Percentiles rank a stretch among this genome's conserved stretches.
phyloP scores from a whole-genome alignment of 2,797 vertebrate species.

The Sylvia borin region DNA sequence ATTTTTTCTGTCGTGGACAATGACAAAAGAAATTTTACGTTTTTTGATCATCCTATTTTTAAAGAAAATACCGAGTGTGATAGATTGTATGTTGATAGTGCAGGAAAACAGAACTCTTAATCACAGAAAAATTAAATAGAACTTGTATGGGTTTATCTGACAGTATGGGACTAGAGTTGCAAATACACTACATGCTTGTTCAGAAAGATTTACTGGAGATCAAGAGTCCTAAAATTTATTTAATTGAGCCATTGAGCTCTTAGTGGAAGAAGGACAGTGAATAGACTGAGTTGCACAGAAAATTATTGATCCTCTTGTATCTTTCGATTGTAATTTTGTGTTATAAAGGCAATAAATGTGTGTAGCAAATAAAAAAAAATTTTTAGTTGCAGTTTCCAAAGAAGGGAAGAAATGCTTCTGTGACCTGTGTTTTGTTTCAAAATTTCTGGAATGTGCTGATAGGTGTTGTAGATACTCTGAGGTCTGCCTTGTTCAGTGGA shows the following conservation, averaged over 20 bases:
- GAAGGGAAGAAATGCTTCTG: background rate
- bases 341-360: background rate
- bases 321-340: background rate
- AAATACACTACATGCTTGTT: background rate
- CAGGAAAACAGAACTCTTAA: background rate
- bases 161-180: background rate
- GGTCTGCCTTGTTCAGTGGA: background rate
- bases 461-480: background rate
- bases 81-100: background rate
- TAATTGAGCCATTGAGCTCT: background rate
- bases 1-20: background rate
- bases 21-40: background rate
- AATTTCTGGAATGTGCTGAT: background rate
- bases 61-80: background rate
- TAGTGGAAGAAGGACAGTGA: background rate
- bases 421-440: background rate
- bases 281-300: background rate
- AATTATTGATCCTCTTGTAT: background rate
- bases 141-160: background rate
- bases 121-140: background rate
- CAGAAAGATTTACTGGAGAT: background rate
- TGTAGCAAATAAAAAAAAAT: background rate
- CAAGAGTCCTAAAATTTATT: background rate
- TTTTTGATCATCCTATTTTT: background rate
- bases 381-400: background rate